phyloP scores from a whole-genome alignment of 92 coral and sea anemone genomes.

The Epizoanthus ramosus region DNA sequence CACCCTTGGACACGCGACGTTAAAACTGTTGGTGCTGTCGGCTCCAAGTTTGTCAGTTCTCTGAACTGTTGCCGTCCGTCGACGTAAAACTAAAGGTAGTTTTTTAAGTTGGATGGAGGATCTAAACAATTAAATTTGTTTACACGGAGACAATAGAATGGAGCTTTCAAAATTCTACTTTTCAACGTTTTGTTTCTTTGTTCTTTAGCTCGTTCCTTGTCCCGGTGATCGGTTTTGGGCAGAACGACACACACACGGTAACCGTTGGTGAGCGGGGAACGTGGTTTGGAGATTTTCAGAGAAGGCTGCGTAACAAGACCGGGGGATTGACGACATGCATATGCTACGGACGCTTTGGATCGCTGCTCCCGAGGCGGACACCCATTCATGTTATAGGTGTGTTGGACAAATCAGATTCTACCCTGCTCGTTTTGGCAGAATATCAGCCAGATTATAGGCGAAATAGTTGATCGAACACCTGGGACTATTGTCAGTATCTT shows the following conservation, averaged over 20 bases:
- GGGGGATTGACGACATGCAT: constrained; percentile 31
- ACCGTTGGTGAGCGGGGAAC: constrained; percentile 24
- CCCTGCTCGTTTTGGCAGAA: not conserved
- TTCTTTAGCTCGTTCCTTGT: constrained; percentile 65
- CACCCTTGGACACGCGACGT: too few relatives aligned
- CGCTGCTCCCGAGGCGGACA: constrained; percentile 60
- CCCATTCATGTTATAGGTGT: constrained; percentile 71
- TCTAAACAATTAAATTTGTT: too few relatives aligned
- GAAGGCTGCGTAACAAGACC: constrained; percentile 36
- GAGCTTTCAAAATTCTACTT: too few relatives aligned
- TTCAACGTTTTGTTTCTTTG: not conserved
- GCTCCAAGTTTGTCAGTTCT: too few relatives aligned
- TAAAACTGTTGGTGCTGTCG: too few relatives aligned
- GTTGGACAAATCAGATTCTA: not conserved
- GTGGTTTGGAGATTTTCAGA: constrained; percentile 31
- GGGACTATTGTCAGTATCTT: too few relatives aligned
- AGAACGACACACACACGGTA: constrained; percentile 46
- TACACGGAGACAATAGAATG: too few relatives aligned
- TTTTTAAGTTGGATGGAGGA: too few relatives aligned
- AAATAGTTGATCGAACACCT: too few relatives aligned
- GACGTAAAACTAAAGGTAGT: too few relatives aligned
- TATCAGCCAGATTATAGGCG: not conserved
- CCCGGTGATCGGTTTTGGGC: constrained; percentile 79
- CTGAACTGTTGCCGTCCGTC: too few relatives aligned
- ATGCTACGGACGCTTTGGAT: constrained; percentile 30